A percentile compares a stretch with the other conserved stretches of the same genome.
These are phyloP conservation scores for Sturnus vulgaris DNA, from an alignment of 2,113 vertebrate species.

Conservation along the genomic window DNA sequence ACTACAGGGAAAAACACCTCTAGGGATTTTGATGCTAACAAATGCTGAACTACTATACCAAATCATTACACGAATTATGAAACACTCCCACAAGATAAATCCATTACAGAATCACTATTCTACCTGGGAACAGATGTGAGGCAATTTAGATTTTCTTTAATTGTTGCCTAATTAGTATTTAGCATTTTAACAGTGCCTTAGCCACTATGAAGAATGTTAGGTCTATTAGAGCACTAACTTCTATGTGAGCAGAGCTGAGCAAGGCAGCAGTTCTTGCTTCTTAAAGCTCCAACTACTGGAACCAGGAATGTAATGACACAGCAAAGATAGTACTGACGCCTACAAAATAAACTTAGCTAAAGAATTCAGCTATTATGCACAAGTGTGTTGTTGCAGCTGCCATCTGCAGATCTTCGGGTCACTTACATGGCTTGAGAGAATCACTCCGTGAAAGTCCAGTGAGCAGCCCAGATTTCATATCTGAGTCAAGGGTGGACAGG, in stretches of 20 bases:
- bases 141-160: background rate
- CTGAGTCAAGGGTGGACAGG: background rate
- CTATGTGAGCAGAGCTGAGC: background rate
- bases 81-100: background rate
- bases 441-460: rapidly evolving
- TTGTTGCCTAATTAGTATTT: background rate
- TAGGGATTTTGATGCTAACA: background rate
- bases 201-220: background rate
- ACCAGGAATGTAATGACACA: constrained; percentile 40
- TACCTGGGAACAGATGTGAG: background rate
- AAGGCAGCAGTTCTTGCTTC: background rate
- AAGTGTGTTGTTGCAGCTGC: constrained; percentile 14
- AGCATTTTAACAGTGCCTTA: background rate
- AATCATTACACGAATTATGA: background rate
- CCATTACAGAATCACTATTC: background rate
- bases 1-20: background rate
- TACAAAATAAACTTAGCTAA: background rate
- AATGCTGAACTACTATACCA: background rate
- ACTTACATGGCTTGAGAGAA: background rate
- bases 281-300: background rate
- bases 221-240: background rate
- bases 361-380: background rate
- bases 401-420: background rate
- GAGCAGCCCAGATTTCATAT: background rate
- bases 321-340: background rate